Percentiles rank a stretch among this genome's conserved stretches.
phyloP scores from a whole-genome alignment of 1,140 invertebrate species.

The Hormaphis cornu region DNA sequence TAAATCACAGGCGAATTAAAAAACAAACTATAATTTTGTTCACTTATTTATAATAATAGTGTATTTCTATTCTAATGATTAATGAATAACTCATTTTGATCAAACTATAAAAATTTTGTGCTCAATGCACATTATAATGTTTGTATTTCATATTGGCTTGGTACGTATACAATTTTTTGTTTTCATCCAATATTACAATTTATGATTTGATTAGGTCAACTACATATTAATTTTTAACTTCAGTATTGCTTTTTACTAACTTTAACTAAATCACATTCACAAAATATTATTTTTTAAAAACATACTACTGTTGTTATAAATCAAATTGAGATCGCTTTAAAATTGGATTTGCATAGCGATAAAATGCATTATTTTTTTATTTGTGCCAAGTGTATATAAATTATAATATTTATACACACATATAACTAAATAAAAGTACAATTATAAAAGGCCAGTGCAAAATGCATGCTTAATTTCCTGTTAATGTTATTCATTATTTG shows the following conservation, averaged over 20 bases:
- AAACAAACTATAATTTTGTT: slow-evolving; percentile 28
- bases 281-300: slow-evolving; percentile 19
- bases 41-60: not conserved
- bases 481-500: slow-evolving; percentile 25
- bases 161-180: slow-evolving; percentile 18
- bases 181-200: not conserved
- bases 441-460: slow-evolving; percentile 32
- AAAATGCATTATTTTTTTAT: not conserved
- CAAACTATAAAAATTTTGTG: slow-evolving; percentile 21
- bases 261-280: slow-evolving; percentile 5
- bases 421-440: slow-evolving; percentile 12
- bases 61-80: not conserved
- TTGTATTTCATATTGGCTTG: not conserved
- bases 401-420: not conserved
- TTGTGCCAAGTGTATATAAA: slow-evolving; percentile 24
- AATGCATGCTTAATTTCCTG: slow-evolving; percentile 32
- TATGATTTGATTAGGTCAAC: slow-evolving; percentile 19
- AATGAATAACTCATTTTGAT: not conserved
- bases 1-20: slow-evolving; percentile 32
- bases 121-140: not conserved
- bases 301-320: not conserved
- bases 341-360: slow-evolving; percentile 23
- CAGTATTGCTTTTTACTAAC: slow-evolving; percentile 17
- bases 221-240: slow-evolving; percentile 6
- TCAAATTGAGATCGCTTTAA: slow-evolving; percentile 28